Base-by-base conservation (phyloP, 2,797 vertebrate species). In the Craterocephalus amniculus region DNA sequence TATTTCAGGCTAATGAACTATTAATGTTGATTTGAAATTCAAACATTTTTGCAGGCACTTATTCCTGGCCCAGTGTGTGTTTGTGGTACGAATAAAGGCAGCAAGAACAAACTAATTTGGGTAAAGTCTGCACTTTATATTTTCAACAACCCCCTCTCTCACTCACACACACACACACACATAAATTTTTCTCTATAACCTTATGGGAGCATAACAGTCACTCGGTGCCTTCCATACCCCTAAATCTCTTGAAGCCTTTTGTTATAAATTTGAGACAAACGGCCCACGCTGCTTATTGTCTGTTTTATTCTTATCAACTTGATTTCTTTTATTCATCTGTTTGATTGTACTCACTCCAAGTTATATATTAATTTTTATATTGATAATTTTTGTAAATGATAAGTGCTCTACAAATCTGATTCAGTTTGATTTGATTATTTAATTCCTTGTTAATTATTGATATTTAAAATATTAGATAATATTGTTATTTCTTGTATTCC, bases 11-110 rank as follows among this genome's bases (percentile, higher is more conserved):
- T 90, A 90, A 92, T 91, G 74, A 90, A 89, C 90, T 91, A 92
- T 92, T 93, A 88, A 93, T 92, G 88, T 73, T 72, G 74, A 91
- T 89, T 87, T 88, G 80, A 91, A 91, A 89, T 89, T 85, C 86
- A 80, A 89, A 88, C 70, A 78, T 63, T 83, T 89, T 85, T 61
- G 4, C 35, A 73, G 76, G 67, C 57, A 74, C 70, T 74, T 68
- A 61, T 81, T 74, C 35, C 26, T 11, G 31, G 66, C n/a, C 62
- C 8, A 38, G 43, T 48, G 73, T 27, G 38, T 32, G 67, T 32
- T 72, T 11, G 51, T 29, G 72, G 67, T 20, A 35, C 36, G 10
- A 58, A 0, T 59, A 75, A 45, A 75, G 36, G 31, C 51, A 66
- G 59, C 14, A 22, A 76, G 57, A 70, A 81, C 66, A 80, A 60